phyloP scores from a whole-genome alignment of 2,888 invertebrate genomes.

The Andrena flavipes region DNA sequence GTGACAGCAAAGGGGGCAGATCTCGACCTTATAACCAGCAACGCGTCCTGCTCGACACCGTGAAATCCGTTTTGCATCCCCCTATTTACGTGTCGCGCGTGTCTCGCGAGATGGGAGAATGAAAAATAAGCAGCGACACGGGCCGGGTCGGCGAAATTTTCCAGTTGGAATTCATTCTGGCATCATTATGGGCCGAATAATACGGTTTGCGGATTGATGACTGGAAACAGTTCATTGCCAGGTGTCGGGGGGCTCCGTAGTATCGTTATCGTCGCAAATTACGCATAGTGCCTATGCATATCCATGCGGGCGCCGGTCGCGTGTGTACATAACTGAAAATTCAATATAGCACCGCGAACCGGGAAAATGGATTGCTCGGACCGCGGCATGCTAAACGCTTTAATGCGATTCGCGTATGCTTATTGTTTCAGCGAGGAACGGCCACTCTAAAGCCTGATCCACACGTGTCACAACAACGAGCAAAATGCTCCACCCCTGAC shows the following conservation, averaged over 20 bases:
- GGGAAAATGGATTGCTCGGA: slow-evolving; percentile 47
- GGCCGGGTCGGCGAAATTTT: slow-evolving; percentile 14
- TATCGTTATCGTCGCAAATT: slow-evolving; percentile 61
- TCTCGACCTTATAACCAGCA: slow-evolving; percentile 21
- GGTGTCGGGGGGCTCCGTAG: slow-evolving; percentile 33
- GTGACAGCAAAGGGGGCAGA: background rate
- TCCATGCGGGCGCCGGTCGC: slow-evolving; percentile 17
- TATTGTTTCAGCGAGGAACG: slow-evolving; percentile 27
- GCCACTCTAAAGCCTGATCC: background rate
- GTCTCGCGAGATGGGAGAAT: slow-evolving; percentile 7
- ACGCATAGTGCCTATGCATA: slow-evolving; percentile 49
- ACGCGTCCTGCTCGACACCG: slow-evolving; percentile 23
- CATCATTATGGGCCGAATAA: slow-evolving; percentile 39
- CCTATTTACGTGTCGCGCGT: background rate
- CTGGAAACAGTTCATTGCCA: slow-evolving; percentile 56
- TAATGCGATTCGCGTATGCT: slow-evolving; percentile 46
- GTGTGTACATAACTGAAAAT: slow-evolving; percentile 60
- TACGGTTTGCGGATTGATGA: slow-evolving; percentile 50
- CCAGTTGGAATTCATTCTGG: slow-evolving; percentile 31
- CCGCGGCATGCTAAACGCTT: slow-evolving; percentile 43
- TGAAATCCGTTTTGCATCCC: slow-evolving; percentile 31
- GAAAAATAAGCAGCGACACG: slow-evolving; percentile 37
- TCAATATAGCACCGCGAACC: slow-evolving; percentile 42
- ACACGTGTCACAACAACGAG: too few species aligned
- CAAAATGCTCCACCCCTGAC: too few species aligned